phyloP scores from a whole-genome alignment of 2,797 vertebrate species.

The Chelon auratus region DNA sequence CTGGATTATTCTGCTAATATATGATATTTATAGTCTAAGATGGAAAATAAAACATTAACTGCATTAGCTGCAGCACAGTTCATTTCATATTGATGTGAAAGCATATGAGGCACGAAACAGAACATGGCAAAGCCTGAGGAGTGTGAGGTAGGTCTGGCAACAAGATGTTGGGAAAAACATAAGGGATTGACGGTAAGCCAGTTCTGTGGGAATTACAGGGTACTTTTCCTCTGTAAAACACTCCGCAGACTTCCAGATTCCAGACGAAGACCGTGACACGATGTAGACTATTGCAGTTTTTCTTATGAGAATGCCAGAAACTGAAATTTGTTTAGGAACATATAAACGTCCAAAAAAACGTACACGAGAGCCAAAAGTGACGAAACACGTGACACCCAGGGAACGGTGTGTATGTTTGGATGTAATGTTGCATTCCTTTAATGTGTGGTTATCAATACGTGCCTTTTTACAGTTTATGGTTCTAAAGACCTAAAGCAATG shows the following conservation, averaged over 20 bases:
- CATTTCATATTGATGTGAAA: background rate
- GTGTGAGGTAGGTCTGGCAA: constrained; percentile 31
- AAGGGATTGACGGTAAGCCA: background rate
- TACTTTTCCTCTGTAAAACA: constrained; percentile 20
- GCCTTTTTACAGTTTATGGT: background rate
- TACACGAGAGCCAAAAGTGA: background rate
- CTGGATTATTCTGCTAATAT: no score
- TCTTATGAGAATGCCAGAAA: no score
- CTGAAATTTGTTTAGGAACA: background rate
- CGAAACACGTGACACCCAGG: background rate
- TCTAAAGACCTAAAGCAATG: no score
- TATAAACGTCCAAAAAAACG: background rate
- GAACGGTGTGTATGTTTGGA: background rate
- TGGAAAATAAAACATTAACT: no score
- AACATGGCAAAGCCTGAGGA: background rate
- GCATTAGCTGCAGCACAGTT: no score
- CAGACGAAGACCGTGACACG: background rate
- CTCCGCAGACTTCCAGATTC: background rate
- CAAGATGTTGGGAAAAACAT: constrained; percentile 18
- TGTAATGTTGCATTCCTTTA: background rate
- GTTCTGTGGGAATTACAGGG: constrained; percentile 1
- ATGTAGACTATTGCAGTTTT: background rate
- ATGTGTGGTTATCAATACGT: background rate
- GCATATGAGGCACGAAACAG: background rate
- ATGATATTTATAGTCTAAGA: no score